phyloP scores from a whole-genome alignment of 2,113 vertebrate genomes.

The Balaeniceps rex region DNA sequence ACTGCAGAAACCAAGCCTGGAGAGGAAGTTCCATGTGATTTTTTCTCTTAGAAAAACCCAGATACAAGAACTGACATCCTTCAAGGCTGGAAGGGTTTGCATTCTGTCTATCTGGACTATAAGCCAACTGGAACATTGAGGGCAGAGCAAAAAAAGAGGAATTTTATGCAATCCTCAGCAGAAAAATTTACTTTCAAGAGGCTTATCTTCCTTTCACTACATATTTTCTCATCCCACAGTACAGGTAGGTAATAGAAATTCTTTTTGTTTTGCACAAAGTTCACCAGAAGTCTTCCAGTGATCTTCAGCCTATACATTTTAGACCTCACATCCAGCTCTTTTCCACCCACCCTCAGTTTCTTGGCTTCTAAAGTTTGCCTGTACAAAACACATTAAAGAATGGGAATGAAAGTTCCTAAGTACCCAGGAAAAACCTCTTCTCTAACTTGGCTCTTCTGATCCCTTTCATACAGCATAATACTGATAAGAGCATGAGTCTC shows the following conservation, averaged over 20 bases:
- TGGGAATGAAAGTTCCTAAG: background rate
- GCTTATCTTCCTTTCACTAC: background rate
- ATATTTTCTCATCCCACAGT: background rate
- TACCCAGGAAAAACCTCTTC: background rate
- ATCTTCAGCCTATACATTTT: background rate
- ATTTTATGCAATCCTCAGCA: background rate
- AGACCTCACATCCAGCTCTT: background rate
- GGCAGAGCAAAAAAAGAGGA: background rate
- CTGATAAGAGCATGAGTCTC: background rate
- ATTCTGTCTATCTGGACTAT: background rate
- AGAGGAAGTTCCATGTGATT: background rate
- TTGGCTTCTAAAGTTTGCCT: background rate
- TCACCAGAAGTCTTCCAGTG: background rate
- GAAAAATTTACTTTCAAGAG: background rate
- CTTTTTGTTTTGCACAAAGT: background rate
- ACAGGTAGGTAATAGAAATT: background rate
- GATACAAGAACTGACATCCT: background rate
- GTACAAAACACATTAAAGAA: background rate
- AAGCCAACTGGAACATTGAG: background rate
- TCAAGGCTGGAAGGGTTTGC: background rate
- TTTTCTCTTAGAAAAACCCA: background rate
- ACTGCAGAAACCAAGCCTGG: background rate
- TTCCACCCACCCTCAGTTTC: background rate
- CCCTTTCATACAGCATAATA: background rate
- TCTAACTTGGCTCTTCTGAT: background rate